These are phyloP conservation scores for Phalloptychus januarius DNA, from an alignment of 2,797 vertebrate genomes.

Conservation along the genomic window DNA sequence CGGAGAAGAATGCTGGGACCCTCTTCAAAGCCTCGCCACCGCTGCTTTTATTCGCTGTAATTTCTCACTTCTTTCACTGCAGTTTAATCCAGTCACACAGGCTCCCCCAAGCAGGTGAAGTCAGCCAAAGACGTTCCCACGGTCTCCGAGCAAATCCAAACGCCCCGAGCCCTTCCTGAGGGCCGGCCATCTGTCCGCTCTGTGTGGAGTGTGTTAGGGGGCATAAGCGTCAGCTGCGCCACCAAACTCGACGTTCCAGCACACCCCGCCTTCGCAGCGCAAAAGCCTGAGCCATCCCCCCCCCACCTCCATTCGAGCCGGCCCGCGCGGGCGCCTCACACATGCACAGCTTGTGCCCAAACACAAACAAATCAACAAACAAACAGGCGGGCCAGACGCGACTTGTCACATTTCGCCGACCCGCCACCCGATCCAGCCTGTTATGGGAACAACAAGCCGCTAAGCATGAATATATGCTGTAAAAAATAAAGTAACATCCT, in stretches of 20 bases:
- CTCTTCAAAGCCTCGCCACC: constrained; percentile 29
- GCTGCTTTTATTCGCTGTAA: constrained; percentile 53
- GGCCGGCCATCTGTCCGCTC: constrained; percentile 84
- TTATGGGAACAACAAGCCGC: constrained; percentile 19
- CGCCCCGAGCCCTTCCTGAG: constrained; percentile 80
- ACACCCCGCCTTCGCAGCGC: constrained; percentile 72
- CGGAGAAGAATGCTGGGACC: constrained; percentile 17
- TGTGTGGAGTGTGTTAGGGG: constrained; percentile 81
- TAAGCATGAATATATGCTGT: neutral
- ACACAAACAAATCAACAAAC: constrained; percentile 73
- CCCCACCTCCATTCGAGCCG: constrained; percentile 60
- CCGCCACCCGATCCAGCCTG: constrained; percentile 28
- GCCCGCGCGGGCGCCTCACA: constrained; percentile 28
- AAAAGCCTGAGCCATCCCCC: constrained; percentile 64
- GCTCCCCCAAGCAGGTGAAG: constrained; percentile 83
- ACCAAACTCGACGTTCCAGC: constrained; percentile 85
- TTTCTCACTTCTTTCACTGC: constrained; percentile 73
- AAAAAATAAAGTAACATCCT: constrained; percentile 5
- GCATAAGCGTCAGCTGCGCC: constrained; percentile 81
- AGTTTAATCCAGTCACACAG: constrained; percentile 80
- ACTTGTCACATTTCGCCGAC: constrained; percentile 47
- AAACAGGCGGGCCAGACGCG: constrained; percentile 62
- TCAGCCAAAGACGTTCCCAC: constrained; percentile 86
- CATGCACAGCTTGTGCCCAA: constrained; percentile 63
- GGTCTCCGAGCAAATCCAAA: constrained; percentile 81